Base-by-base conservation (phyloP, 2,888 invertebrate species). In the Acanthosepion esculentum region DNA sequence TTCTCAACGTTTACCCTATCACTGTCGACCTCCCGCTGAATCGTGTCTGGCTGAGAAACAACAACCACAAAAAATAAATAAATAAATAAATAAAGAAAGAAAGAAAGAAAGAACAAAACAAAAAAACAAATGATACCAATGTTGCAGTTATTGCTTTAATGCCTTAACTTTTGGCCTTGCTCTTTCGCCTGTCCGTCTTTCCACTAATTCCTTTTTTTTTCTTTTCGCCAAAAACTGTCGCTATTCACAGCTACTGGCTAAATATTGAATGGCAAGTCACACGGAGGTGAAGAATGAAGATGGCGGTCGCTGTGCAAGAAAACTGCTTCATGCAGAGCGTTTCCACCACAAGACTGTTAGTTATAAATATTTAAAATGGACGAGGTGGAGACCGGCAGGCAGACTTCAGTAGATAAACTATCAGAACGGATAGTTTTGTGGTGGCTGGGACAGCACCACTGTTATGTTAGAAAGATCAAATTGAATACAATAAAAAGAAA, bases 221-320 rank as follows among this genome's bases (percentile, higher is more conserved):
- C 59, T 59, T 59, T 59, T 59, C 59, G 23, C 78, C 78, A 4
- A 29, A 78, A 78, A 78, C 78, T 78, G n/a, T 78, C 78, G 78
- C 78, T 78, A 78, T 78, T 78, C 78, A 78, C 78, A 78, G n/a
- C 12, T 78, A 78, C 78, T 15, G n/a, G 78, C 29, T 78, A 78
- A 29, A 78, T 78, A 78, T 78, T 78, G 78, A 78, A 78, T 78
- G 78, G n/a, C 78, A 78, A 78, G 78, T n/a, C 78, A 78, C 78
- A 78, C 78, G 0, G 78, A 78, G n/a, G 78, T 29, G 78, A 78
- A 78, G 78, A 78, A n/a, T n/a, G n/a, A 78, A 78, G n/a, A 78
- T 78, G 78, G 78, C 78, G 78, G n/a, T 23, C 29, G n/a, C 78
- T 78, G n/a, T 78, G 78, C 78, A 78, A 78, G 78, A 78, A 8